These are phyloP conservation scores for Podarcis cretensis DNA, from an alignment of 2,113 vertebrate genomes.

Conservation along the genomic window DNA sequence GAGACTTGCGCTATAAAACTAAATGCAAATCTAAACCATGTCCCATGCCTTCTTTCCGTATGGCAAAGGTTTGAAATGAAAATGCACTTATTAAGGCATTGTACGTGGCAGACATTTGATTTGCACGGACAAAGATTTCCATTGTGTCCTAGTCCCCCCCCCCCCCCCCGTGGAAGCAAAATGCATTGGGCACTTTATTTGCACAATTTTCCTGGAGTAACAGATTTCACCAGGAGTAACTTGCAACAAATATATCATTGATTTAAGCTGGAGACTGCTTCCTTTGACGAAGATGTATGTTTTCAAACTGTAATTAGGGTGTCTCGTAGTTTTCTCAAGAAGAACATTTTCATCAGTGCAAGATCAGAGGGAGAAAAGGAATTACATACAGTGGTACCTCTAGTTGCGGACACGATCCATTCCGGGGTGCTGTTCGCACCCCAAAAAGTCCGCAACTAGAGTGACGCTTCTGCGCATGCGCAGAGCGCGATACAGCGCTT, in stretches of 20 bases:
- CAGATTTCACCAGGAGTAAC: background rate
- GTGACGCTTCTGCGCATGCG: no score
- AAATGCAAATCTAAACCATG: background rate
- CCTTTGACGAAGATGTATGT: background rate
- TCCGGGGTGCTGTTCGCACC: no score
- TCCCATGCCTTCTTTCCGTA: background rate
- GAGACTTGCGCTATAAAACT: background rate
- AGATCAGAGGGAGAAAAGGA: background rate
- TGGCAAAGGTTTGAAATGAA: background rate
- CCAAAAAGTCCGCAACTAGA: no score
- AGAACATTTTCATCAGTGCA: background rate
- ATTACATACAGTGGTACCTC: background rate
- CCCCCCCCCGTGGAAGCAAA: background rate
- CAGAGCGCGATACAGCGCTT: no score
- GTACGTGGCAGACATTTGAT: background rate
- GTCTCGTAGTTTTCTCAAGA: background rate
- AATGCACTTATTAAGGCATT: background rate
- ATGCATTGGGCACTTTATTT: background rate
- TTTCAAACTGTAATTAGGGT: background rate
- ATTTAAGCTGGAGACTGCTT: background rate
- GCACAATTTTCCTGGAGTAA: background rate
- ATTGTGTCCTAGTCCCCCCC: background rate
- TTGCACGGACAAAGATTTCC: background rate
- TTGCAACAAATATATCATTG: no score
- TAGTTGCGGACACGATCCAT: no score